These are phyloP conservation scores for Drosophila biarmipes DNA, from an alignment of 1,140 invertebrate species.

Conservation along the genomic window DNA sequence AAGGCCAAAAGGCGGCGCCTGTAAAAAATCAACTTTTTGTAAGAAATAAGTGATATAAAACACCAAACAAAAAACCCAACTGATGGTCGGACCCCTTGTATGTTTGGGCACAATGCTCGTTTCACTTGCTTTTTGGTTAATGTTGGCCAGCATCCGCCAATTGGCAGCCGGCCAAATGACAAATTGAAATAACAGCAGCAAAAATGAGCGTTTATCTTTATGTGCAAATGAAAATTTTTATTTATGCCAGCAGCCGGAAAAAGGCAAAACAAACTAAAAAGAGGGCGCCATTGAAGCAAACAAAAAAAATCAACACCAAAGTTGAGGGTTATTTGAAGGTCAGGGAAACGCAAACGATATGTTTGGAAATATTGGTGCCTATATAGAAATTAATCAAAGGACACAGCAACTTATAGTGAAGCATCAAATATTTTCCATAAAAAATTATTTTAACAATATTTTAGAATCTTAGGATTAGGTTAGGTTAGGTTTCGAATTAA, in stretches of 20 bases:
- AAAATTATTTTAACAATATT: too few relatives aligned
- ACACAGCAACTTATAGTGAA: too few relatives aligned
- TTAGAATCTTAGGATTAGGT: too few relatives aligned
- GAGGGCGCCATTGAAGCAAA: conserved; percentile 47
- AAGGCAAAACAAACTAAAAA: conserved; percentile 62
- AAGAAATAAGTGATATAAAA: conserved; percentile 39
- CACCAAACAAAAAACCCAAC: conserved; percentile 13
- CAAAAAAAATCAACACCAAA: conserved; percentile 32
- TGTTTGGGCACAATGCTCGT: conserved; percentile 47
- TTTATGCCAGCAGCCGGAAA: conserved; percentile 73
- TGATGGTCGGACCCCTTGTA: conserved; percentile 42
- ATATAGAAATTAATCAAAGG: conserved; percentile 2
- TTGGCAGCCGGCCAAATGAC: conserved; percentile 73
- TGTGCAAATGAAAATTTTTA: conserved; percentile 81
- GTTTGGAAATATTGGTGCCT: background rate
- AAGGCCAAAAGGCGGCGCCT: conserved; percentile 35
- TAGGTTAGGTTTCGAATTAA: too few relatives aligned
- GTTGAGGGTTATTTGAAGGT: conserved; percentile 78
- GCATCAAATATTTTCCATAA: too few relatives aligned
- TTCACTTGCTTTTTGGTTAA: conserved; percentile 68
- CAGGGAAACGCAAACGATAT: conserved; percentile 31
- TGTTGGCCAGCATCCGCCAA: conserved; percentile 65
- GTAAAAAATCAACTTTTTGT: conserved; percentile 47
- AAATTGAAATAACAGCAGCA: conserved; percentile 78
- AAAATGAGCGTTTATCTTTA: conserved; percentile 77